A percentile compares a stretch with the other conserved stretches of the same genome.
Evolutionary conservation across 2,797 vertebrate genomes (phyloP).

Genomic region (Microhierax caerulescens): DNA sequence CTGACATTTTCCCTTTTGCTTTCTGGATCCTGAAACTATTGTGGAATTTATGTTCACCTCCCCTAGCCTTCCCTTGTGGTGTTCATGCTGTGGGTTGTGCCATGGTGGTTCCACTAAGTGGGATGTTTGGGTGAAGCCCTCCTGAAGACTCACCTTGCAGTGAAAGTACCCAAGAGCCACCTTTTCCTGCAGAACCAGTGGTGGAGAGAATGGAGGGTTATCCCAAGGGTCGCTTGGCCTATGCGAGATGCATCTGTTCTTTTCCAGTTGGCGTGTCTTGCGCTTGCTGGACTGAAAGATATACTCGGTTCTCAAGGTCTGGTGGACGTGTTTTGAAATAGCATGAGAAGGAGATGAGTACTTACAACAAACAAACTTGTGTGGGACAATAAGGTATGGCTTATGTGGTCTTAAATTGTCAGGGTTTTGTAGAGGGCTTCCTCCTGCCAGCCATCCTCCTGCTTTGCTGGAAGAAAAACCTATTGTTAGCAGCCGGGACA

Average conservation of each 20-base stretch:
- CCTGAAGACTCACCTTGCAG: background rate
- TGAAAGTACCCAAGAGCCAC: background rate
- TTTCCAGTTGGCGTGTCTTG: background rate
- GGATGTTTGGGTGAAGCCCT: background rate
- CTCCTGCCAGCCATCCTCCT: background rate
- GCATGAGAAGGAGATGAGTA: background rate
- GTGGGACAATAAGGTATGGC: background rate
- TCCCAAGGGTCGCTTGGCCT: background rate
- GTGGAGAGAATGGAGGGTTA: background rate
- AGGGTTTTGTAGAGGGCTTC: background rate
- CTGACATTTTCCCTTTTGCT: background rate
- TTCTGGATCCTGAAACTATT: background rate
- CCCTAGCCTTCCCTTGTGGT: background rate
- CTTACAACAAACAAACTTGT: background rate
- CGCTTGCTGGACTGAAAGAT: background rate
- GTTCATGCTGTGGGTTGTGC: background rate
- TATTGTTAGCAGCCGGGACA: background rate
- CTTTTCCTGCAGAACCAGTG: background rate
- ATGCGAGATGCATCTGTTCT: accelerated
- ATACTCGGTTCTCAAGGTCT: background rate
- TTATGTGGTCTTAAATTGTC: background rate
- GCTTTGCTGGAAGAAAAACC: background rate
- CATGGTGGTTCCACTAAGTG: background rate
- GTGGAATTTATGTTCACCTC: background rate
- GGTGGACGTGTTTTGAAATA: background rate